Base-by-base conservation (phyloP, 1,140 invertebrate genomes). In the Panonychus citri region DNA sequence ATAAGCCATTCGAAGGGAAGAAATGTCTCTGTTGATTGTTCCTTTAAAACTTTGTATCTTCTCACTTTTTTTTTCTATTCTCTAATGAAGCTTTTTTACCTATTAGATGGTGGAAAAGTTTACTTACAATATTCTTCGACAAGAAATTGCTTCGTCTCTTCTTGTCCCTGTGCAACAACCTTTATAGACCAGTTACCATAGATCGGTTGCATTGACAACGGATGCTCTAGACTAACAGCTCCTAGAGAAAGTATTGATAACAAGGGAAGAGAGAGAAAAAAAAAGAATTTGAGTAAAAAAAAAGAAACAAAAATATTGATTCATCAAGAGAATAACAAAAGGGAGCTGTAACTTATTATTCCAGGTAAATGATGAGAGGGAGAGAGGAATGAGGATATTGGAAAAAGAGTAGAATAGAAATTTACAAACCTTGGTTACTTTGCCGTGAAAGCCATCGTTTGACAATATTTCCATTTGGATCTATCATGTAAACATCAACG, bases 71-170 rank as follows among this genome's bases (percentile, higher is more conserved):
- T n/a, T n/a, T n/a, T n/a, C n/a, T n/a, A n/a, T n/a, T n/a, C n/a
- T n/a, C n/a, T n/a, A n/a, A n/a, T n/a, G n/a, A n/a, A n/a, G n/a
- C n/a, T n/a, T n/a, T n/a, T n/a, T n/a, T n/a, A n/a, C n/a, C n/a
- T n/a, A n/a, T n/a, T n/a, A 40, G 7, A 46, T n/a, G 21, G 21
- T 46, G n/a, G 19, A 46, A 46, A n/a, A n/a, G 42, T 61, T 62
- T 63, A 81, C 81, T 90, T 86, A 72, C 93, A 93, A 70, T 90
- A 94, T 72, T 94, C 87, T 69, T 94, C 86, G 0, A 95, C 86
- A 3, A 78, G 66, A 68, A 94, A 93, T 12, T 75, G 77, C 48
- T 83, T 79, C 65, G 87, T 83, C 67, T 89, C 83, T 46, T 83
- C 71, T 69, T 89, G 83, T 28, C 83, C 81, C 57, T 91, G 81